Percentiles rank a stretch among this genome's conserved stretches.
Conservation (phyloP, 2,888 invertebrate genomes). For the Eupithecia pulchellata region DNA sequence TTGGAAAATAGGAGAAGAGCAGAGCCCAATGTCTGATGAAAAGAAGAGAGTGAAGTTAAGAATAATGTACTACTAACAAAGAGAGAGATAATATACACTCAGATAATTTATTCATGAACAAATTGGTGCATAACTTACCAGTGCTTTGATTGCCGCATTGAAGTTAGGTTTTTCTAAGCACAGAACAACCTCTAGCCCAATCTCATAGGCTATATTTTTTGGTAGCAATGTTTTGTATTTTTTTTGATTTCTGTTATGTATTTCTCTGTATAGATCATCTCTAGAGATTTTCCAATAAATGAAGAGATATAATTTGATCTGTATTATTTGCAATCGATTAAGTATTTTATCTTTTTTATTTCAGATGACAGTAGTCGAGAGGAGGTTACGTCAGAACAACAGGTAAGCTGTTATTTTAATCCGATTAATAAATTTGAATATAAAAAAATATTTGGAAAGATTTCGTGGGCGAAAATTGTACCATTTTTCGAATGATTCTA, state of each 20-base stretch:
- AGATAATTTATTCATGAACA: too few species aligned
- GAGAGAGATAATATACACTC: too few species aligned
- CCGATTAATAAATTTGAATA: slow-evolving; percentile 24
- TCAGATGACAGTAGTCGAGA: slow-evolving; percentile 82
- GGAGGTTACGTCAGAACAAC: slow-evolving; percentile 77
- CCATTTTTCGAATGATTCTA: slow-evolving; percentile 19
- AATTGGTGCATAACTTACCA: too few species aligned
- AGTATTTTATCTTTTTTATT: slow-evolving; percentile 54
- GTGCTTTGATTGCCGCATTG: too few species aligned
- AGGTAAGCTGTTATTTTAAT: slow-evolving; percentile 61
- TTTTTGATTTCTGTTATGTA: background rate
- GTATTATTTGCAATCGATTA: background rate
- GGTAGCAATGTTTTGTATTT: background rate
- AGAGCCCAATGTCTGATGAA: background rate
- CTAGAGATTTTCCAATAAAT: background rate
- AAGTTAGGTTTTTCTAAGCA: too few species aligned
- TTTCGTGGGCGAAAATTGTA: slow-evolving; percentile 20
- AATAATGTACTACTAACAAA: too few species aligned
- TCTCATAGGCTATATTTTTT: background rate
- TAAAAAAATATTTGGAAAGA: slow-evolving; percentile 19
- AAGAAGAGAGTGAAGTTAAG: background rate
- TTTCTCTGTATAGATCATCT: background rate
- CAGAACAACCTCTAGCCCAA: background rate
- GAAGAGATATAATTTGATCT: background rate
- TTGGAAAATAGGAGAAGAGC: background rate